phyloP scores from a whole-genome alignment of 2,113 vertebrate species.

The Sceloporus tristichus region DNA sequence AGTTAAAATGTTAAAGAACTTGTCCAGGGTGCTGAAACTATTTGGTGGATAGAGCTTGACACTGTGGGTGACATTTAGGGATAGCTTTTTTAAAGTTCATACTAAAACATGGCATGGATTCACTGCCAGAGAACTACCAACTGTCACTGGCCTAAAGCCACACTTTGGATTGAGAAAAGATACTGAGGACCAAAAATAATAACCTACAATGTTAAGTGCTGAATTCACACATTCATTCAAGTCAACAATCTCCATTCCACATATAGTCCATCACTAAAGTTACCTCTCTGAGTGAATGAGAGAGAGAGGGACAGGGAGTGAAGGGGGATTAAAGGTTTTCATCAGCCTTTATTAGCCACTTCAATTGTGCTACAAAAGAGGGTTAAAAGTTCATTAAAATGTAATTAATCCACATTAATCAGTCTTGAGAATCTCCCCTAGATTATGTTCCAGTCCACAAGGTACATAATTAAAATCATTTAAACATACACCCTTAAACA shows the following conservation, averaged over 20 bases:
- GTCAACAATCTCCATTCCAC: background rate
- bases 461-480: background rate
- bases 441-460: background rate
- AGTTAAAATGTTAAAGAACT: no score
- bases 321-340: background rate
- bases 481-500: background rate
- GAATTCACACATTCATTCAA: background rate
- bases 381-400: conserved; percentile 10
- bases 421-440: background rate
- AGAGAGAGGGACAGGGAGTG: no score
- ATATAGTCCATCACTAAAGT: background rate
- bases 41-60: no score
- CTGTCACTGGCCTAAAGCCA: background rate
- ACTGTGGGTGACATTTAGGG: no score
- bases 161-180: background rate
- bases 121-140: no score
- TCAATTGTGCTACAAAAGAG: background rate
- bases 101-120: no score
- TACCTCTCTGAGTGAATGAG: no score
- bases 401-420: background rate
- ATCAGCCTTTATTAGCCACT: background rate
- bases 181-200: no score
- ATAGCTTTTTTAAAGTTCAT: no score
- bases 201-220: background rate
- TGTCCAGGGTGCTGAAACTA: no score